phyloP scores from a whole-genome alignment of 2,113 vertebrate species.

The Oxyura jamaicensis region DNA sequence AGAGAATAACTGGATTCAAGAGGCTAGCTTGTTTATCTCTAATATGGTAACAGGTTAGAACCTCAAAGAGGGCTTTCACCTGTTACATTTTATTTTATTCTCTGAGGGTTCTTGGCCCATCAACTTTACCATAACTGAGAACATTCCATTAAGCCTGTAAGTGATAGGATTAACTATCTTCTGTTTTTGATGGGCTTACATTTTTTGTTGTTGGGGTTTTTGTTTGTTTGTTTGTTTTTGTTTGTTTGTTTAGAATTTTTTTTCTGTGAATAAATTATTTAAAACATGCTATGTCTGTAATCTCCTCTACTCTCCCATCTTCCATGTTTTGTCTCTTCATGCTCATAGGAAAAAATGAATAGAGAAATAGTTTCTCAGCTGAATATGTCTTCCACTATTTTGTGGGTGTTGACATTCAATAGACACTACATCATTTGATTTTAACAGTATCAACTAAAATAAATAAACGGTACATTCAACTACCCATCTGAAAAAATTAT shows the following conservation, averaged over 20 bases:
- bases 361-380: not conserved
- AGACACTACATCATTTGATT: not conserved
- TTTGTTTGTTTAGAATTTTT: not conserved
- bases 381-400: not conserved
- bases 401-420: not conserved
- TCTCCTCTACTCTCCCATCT: not conserved
- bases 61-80: not conserved
- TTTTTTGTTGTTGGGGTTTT: no score
- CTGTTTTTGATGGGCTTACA: not conserved
- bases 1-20: not conserved
- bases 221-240: no score
- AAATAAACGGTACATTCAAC: not conserved
- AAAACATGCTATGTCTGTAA: not conserved
- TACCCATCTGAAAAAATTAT: not conserved
- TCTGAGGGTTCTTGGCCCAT: not conserved
- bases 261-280: not conserved
- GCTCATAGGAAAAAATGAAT: not conserved
- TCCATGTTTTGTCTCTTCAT: not conserved
- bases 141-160: not conserved
- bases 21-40: not conserved
- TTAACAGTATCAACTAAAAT: not conserved
- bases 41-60: not conserved
- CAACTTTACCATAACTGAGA: not conserved
- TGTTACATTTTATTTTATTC: not conserved
- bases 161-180: not conserved